phyloP scores from a whole-genome alignment of 2,888 invertebrate genomes.

The Standfussiana lucernea region DNA sequence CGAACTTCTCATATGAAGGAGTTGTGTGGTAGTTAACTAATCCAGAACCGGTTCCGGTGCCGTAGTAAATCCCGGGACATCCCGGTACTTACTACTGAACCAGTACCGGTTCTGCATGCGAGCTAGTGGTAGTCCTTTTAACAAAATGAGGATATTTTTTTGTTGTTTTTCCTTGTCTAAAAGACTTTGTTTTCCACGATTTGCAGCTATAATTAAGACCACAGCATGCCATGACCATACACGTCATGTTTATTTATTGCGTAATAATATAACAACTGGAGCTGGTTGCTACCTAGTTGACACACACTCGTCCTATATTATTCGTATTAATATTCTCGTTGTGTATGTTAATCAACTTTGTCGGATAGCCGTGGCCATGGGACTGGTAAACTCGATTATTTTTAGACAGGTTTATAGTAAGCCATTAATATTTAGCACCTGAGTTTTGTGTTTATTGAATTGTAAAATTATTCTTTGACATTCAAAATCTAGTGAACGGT shows the following conservation, averaged over 20 bases:
- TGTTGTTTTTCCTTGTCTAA: not conserved
- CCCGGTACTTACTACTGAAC: not conserved
- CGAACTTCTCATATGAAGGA: not conserved
- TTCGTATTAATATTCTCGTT: slow-evolving; percentile 37
- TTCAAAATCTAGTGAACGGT: slow-evolving; percentile 16
- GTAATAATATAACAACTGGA: slow-evolving; percentile 8
- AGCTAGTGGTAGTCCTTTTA: not conserved
- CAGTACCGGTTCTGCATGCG: not conserved
- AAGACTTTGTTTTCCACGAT: not conserved
- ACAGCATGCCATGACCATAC: not conserved
- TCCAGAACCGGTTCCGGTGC: not conserved
- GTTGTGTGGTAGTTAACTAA: not conserved
- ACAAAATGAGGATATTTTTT: not conserved
- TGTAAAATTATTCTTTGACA: slow-evolving; percentile 44
- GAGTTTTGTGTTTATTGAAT: slow-evolving; percentile 32
- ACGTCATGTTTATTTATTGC: not conserved
- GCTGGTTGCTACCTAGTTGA: slow-evolving; percentile 2
- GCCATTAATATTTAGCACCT: slow-evolving; percentile 56
- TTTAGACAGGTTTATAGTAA: slow-evolving; percentile 49
- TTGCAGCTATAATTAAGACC: not conserved
- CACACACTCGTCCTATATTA: slow-evolving; percentile 15
- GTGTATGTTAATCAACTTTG: slow-evolving; percentile 44
- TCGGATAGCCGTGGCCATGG: slow-evolving; percentile 45
- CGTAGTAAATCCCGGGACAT: not conserved
- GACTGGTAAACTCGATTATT: slow-evolving; percentile 33